Percentiles rank a stretch among this genome's conserved stretches.
Evolutionary conservation across 2,113 vertebrate genomes (phyloP).

Genomic region (Nicator chloris): DNA sequence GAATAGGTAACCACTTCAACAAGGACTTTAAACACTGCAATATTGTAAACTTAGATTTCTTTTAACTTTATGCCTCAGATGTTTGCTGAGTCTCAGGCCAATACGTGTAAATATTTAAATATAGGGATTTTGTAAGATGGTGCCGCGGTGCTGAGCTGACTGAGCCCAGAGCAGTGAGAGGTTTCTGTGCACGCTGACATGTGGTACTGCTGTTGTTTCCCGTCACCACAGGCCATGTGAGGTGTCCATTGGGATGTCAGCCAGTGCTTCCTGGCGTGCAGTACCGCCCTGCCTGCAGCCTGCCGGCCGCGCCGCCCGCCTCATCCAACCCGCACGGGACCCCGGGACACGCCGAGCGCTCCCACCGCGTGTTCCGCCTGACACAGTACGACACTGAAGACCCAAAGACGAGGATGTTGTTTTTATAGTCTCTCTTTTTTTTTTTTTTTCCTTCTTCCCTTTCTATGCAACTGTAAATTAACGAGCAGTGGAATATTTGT

Average conservation of each 20-base stretch:
- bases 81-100: neutral
- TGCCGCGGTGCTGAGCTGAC: neutral
- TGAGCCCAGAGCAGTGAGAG: neutral
- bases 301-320: conserved; percentile 30
- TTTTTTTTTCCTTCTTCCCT: conserved; percentile 75
- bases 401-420: conserved; percentile 87
- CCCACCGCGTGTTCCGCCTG: conserved; percentile 51
- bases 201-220: neutral
- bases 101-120: neutral
- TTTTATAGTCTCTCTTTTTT: conserved; percentile 72
- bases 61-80: neutral
- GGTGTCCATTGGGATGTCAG: neutral
- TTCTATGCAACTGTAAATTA: conserved; percentile 99
- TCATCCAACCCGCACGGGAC: conserved; percentile 55
- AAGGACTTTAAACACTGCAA: neutral
- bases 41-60: neutral
- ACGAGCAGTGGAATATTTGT: conserved; percentile 85
- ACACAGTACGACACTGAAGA: conserved; percentile 75
- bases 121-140: neutral
- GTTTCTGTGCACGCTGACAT: neutral
- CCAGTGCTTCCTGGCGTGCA: conserved; percentile 43
- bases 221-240: conserved; percentile 72
- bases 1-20: neutral
- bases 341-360: conserved; percentile 13
- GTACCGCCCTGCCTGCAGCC: conserved; percentile 39